These are phyloP conservation scores for Phrixothrix hirtus DNA, from an alignment of 2,888 invertebrate species.

Conservation along the genomic window DNA sequence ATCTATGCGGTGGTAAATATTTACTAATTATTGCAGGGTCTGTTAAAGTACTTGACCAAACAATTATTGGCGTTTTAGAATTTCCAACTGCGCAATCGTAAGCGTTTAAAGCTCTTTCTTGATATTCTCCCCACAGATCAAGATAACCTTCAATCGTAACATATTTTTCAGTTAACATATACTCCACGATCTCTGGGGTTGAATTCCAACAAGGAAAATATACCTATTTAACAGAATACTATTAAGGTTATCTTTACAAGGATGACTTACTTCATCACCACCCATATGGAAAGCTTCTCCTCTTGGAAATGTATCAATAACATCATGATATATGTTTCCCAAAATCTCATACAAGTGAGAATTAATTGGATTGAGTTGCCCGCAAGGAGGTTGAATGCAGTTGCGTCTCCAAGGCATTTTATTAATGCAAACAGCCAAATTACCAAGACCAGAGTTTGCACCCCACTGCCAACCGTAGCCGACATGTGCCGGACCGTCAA, in stretches of 20 bases:
- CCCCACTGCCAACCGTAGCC: conserved; percentile 90
- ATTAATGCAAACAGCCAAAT: conserved; percentile 69
- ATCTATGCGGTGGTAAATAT: conserved; percentile 71
- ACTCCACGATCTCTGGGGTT: conserved; percentile 67
- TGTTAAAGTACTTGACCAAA: conserved; percentile 82
- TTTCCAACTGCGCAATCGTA: conserved; percentile 52
- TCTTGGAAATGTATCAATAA: conserved; percentile 62
- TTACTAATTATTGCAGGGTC: conserved; percentile 65
- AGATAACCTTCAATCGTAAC: conserved; percentile 65
- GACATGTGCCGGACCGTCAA: conserved; percentile 86
- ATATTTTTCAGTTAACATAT: conserved; percentile 66
- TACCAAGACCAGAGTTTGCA: conserved; percentile 61
- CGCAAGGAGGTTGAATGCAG: conserved; percentile 84
- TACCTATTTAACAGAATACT: conserved; percentile 58
- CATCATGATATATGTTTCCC: conserved; percentile 69
- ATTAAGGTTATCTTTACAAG: too few species aligned
- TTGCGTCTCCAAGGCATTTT: conserved; percentile 70
- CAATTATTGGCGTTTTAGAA: conserved; percentile 60
- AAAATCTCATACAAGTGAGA: conserved; percentile 69
- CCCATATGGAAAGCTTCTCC: conserved; percentile 76
- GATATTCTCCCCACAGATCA: conserved; percentile 76
- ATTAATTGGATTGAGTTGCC: conserved; percentile 81
- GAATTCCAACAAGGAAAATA: conserved; percentile 77
- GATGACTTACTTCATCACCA: conserved; percentile 72
- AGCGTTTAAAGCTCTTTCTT: conserved; percentile 54